These are phyloP conservation scores for Aphidius colemani DNA, from an alignment of 2,888 invertebrate species.

Conservation along the genomic window DNA sequence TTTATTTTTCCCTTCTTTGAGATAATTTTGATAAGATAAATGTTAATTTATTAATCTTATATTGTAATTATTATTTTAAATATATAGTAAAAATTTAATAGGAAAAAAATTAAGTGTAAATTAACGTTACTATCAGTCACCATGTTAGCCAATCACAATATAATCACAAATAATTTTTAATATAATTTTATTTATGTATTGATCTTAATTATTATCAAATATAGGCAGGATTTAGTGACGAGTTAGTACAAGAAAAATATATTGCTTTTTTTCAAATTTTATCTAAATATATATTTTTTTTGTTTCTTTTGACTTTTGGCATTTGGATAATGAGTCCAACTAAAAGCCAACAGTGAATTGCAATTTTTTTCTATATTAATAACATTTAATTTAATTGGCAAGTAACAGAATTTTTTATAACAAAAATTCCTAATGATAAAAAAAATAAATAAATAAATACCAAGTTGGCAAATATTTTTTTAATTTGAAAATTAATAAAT, in stretches of 20 bases:
- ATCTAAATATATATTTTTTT: no score
- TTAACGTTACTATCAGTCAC: conserved; percentile 43
- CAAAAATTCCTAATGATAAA: conserved; percentile 9
- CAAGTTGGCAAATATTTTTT: no score
- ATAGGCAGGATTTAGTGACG: background rate
- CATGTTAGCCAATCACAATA: conserved; percentile 56
- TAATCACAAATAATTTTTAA: conserved; percentile 53
- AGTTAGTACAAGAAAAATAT: background rate
- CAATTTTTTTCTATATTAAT: conserved; percentile 31
- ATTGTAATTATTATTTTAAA: background rate
- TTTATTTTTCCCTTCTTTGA: background rate
- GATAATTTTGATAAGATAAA: background rate
- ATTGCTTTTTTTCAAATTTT: background rate
- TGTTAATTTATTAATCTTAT: no score
- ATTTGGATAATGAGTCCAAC: conserved; percentile 38
- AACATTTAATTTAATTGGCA: conserved; percentile 32
- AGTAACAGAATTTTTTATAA: conserved; percentile 15
- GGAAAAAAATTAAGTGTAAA: conserved; percentile 3
- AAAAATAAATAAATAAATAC: background rate
- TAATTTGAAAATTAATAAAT: no score
- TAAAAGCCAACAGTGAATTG: conserved; percentile 50
- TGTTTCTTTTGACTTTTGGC: no score
- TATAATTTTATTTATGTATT: conserved; percentile 27
- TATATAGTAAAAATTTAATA: conserved; percentile 20
- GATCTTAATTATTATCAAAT: background rate